phyloP scores from a whole-genome alignment of 2,888 invertebrate genomes.

The Ophraella communa region DNA sequence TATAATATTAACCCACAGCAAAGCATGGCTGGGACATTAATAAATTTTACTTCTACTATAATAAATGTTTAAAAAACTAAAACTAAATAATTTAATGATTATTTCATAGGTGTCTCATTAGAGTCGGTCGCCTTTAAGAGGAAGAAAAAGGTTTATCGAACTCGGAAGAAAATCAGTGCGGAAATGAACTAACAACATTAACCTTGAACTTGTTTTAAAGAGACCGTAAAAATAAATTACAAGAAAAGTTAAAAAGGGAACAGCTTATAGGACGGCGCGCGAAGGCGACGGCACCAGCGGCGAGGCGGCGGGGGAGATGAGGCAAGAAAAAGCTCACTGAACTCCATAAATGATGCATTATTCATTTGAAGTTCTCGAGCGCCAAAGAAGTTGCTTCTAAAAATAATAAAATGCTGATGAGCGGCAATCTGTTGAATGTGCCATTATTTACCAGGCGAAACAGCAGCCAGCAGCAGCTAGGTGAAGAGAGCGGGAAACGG shows the following conservation, averaged over 20 bases:
- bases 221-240: constrained; percentile 47
- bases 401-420: constrained; percentile 61
- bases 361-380: constrained; percentile 51
- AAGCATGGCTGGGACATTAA: too few relatives aligned
- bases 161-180: background rate
- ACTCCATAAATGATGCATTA: constrained; percentile 54
- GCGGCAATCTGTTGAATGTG: constrained; percentile 61
- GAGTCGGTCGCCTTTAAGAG: too few relatives aligned
- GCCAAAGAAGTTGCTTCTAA: constrained; percentile 53
- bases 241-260: constrained; percentile 47
- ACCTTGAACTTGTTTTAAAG: constrained; percentile 45
- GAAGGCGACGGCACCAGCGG: background rate
- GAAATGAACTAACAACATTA: constrained; percentile 17
- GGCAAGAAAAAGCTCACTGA: constrained; percentile 43
- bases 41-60: too few relatives aligned
- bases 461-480: too few relatives aligned
- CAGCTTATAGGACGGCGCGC: background rate
- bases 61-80: too few relatives aligned
- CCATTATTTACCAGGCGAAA: constrained; percentile 55
- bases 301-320: constrained; percentile 11
- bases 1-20: too few relatives aligned
- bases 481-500: too few relatives aligned
- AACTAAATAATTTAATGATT: too few relatives aligned
- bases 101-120: too few relatives aligned
- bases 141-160: background rate